These are phyloP conservation scores for Notechis scutatus DNA, from an alignment of 2,113 vertebrate genomes.

Conservation along the genomic window DNA sequence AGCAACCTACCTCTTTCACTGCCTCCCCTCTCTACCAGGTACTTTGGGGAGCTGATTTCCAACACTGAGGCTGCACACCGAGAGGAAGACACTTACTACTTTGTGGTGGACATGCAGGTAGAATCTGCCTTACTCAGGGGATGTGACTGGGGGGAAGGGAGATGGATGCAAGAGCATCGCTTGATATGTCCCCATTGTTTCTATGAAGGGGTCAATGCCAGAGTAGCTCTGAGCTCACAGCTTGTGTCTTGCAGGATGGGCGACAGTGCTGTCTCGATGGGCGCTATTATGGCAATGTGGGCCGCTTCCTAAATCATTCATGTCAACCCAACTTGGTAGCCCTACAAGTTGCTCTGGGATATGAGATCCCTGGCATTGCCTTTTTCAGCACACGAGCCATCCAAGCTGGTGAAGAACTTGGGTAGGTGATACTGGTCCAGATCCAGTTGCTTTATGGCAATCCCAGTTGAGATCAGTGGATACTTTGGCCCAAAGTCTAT, in stretches of 20 bases:
- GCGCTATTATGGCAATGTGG: not conserved
- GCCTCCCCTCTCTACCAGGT: not conserved
- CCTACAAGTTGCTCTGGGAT: not conserved
- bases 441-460: not conserved
- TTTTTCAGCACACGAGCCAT: conserved; percentile 3
- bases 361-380: not conserved
- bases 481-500: not conserved
- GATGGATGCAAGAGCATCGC: not conserved
- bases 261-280: not conserved
- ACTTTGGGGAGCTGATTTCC: conserved; percentile 1
- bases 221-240: not conserved
- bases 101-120: not conserved
- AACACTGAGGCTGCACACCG: not conserved
- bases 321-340: conserved; percentile 4
- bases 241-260: not conserved
- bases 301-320: conserved; percentile 12
- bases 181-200: not conserved
- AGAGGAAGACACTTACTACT: not conserved
- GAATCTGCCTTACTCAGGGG: accelerated
- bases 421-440: not conserved
- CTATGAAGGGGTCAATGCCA: not conserved
- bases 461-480: not conserved
- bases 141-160: not conserved
- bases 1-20: not conserved
- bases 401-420: conserved; percentile 4